Conservation (phyloP, 2,888 invertebrate genomes). For the Macroteleia sp. region DNA sequence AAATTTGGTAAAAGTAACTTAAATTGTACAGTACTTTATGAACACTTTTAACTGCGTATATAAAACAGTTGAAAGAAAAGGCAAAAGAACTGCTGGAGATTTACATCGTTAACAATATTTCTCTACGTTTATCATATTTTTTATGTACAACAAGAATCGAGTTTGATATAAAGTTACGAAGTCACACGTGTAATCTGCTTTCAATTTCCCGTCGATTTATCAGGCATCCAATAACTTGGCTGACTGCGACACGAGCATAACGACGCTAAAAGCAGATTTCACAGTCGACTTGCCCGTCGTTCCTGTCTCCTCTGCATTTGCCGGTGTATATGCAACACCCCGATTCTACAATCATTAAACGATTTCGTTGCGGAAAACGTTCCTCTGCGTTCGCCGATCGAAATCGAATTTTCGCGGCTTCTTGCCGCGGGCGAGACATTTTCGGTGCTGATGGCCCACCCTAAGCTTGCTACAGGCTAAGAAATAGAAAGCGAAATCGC, state of each 20-base stretch:
- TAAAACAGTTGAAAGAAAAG: no score
- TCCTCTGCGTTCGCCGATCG: conserved; percentile 14
- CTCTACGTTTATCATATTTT: no score
- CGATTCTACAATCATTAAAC: conserved; percentile 51
- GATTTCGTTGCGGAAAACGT: conserved; percentile 59
- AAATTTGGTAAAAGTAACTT: no score
- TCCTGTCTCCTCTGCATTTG: conserved; percentile 32
- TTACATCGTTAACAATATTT: no score
- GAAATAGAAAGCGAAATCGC: conserved; percentile 67
- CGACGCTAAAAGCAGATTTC: conserved; percentile 75
- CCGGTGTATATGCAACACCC: conserved; percentile 17
- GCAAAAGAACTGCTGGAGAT: no score
- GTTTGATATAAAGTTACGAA: conserved; percentile 18
- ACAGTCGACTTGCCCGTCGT: conserved; percentile 69
- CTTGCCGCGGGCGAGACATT: conserved; percentile 41
- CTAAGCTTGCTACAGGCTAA: no score
- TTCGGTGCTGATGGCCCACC: conserved; percentile 17
- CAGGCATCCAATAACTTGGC: conserved; percentile 67
- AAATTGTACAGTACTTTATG: no score
- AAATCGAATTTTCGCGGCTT: conserved; percentile 48
- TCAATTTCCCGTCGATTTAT: conserved; percentile 71
- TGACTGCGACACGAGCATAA: conserved; percentile 67
- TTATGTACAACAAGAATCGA: no score
- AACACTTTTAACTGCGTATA: no score
- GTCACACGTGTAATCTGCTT: conserved; percentile 66